Evolutionary conservation across 2,888 invertebrate genomes (phyloP).

Genomic region (Melanostoma mellinum): DNA sequence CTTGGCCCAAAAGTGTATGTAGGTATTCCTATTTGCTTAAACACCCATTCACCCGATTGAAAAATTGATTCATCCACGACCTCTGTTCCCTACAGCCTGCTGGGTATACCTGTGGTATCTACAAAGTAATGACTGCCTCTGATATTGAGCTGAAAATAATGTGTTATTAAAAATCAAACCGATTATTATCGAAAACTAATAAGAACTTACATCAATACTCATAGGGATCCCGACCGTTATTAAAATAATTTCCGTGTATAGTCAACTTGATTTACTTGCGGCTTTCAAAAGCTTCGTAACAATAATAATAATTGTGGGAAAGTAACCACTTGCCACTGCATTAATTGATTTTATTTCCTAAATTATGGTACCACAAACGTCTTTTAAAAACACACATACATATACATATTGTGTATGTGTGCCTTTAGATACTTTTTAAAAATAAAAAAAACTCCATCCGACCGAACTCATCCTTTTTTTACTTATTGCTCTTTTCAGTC

Average conservation of each 20-base stretch:
- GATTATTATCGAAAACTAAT: constrained; percentile 61
- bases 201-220: constrained; percentile 22
- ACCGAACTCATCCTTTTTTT: constrained; percentile 48
- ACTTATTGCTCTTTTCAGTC: constrained; percentile 32
- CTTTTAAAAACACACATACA: constrained; percentile 13
- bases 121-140: no score
- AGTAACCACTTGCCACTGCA: constrained; percentile 47
- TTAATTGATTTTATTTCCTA: constrained; percentile 50
- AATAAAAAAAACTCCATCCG: neutral
- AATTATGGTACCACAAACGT: constrained; percentile 8
- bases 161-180: constrained; percentile 53
- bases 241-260: constrained; percentile 28
- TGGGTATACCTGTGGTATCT: no score
- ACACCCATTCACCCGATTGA: no score
- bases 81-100: no score
- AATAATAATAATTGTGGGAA: constrained; percentile 60
- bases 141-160: neutral
- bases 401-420: neutral
- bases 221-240: constrained; percentile 32
- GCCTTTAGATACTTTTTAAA: constrained; percentile 2
- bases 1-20: no score
- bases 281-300: constrained; percentile 40
- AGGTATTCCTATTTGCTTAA: no score
- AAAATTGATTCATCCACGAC: no score
- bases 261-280: constrained; percentile 31